A percentile compares a stretch with the other conserved stretches of the same genome.
phyloP scores from a whole-genome alignment of 64 coral and sea anemone genomes.

The Anthopleura sola region DNA sequence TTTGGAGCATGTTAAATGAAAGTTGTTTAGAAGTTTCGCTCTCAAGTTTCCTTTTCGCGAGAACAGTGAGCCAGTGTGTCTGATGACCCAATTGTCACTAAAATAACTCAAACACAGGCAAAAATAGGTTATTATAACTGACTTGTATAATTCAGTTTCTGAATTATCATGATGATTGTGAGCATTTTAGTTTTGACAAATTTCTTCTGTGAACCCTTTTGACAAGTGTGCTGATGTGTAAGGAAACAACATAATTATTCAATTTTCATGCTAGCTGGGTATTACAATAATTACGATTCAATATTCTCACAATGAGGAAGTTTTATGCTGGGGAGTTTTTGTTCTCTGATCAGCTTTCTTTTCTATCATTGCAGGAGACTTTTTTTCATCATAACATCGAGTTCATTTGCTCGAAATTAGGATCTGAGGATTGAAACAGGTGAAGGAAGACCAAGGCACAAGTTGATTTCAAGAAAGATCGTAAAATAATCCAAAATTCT shows the following conservation, averaged over 20 bases:
- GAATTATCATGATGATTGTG: neutral
- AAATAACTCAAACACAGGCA: neutral
- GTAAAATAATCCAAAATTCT: too few species aligned
- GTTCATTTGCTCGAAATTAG: neutral
- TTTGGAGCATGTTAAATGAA: neutral
- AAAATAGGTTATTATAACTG: neutral
- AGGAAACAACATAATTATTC: too few species aligned
- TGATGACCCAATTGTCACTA: neutral
- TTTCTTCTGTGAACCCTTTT: too few species aligned
- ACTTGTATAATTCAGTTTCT: neutral
- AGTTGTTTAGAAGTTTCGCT: neutral
- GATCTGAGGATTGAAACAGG: neutral
- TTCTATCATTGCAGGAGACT: neutral
- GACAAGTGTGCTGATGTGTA: too few species aligned
- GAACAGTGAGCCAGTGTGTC: neutral
- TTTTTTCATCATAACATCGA: neutral
- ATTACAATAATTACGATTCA: neutral
- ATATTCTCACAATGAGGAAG: neutral
- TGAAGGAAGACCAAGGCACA: neutral
- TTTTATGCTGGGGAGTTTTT: neutral
- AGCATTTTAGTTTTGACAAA: neutral
- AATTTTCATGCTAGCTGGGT: neutral
- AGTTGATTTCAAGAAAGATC: neutral
- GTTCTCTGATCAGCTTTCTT: neutral
- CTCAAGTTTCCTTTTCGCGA: neutral